Evolutionary conservation across 2,797 vertebrate genomes (phyloP), one percentile per base, ranked within the genome.

Genomic region (Aeoliscus strigatus): DNA sequence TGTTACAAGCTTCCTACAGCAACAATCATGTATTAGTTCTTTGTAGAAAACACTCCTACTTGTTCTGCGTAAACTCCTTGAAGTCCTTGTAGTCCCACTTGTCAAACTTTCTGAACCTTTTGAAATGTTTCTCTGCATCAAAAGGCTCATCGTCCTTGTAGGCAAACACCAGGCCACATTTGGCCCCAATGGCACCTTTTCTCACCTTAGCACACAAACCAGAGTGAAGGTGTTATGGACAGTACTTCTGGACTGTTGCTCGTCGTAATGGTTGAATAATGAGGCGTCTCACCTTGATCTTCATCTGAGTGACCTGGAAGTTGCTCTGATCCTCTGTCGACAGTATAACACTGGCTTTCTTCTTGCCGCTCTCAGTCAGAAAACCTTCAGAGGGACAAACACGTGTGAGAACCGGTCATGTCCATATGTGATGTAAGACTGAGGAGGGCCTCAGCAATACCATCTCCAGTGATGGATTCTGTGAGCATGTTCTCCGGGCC

Each of bases 261-360:
- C 3, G 23, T 21, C 6, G 9, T 11, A 3, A 11, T 12, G n/a
- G 15, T 4, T 11, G 51, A 54, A 40, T 39, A 3, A 43, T n/a
- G 6, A 12, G 2, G 8, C 14, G 4, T 53, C 88, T 80, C 76
- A 97, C 96, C 88, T 93, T 96, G 77, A 99, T 88, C 79, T 92
- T 91, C 72, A 99, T 93, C 69, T 96, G 93, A 16, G 95, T 98
- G 79, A 97, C 90, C 80, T 96, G 95, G 82, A 99, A 94, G 56
- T 89, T 86, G 51, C 89, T 91, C 64, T 96, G 94, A 24, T 90
- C 87, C 64, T 93, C 93, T 10, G 93, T 89, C 2, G 94, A 97
- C 67, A 99, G 87, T 74, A 99, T 96, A 55, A 95, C 83, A 12
- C 92, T 94, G 65, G 95, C 94, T 77, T 86, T 91, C 54, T 86